A percentile compares a stretch with the other conserved stretches of the same genome.
Evolutionary conservation across 1,140 invertebrate species (phyloP).

Genomic region (Bombus haemorrhoidalis): DNA sequence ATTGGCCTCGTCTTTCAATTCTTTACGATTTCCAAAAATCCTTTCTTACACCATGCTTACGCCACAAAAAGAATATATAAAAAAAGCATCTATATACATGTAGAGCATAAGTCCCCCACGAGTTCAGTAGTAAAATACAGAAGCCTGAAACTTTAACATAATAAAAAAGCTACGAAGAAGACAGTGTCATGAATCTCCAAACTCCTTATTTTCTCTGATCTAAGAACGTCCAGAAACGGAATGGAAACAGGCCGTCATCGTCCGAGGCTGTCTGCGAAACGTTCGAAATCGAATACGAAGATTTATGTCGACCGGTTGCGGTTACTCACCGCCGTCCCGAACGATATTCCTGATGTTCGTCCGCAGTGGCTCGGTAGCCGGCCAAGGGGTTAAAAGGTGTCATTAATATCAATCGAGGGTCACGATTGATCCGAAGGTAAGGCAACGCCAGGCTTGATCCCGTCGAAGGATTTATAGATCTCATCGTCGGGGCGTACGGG

Average conservation of each 20-base stretch:
- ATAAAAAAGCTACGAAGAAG: neutral
- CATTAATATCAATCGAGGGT: constrained; percentile 68
- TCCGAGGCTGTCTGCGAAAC: neutral
- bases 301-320: constrained; percentile 28
- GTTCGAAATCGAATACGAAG: constrained; percentile 9
- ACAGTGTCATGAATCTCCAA: neutral
- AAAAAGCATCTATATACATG: too few species aligned
- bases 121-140: too few species aligned
- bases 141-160: neutral
- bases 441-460: constrained; percentile 45
- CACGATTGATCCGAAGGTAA: constrained; percentile 59
- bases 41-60: too few species aligned
- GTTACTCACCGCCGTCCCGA: neutral
- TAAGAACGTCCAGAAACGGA: neutral
- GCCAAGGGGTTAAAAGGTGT: constrained; percentile 63
- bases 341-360: constrained; percentile 18
- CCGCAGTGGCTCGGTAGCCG: constrained; percentile 37
- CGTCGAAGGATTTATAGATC: constrained; percentile 64
- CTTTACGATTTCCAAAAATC: too few species aligned
- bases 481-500: constrained; percentile 25
- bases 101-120: too few species aligned
- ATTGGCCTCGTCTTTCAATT: too few species aligned
- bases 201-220: neutral
- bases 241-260: neutral
- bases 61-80: too few species aligned